A percentile compares a stretch with the other conserved stretches of the same genome.
phyloP scores from a whole-genome alignment of 2,797 vertebrate species.

The Craterocephalus amniculus region DNA sequence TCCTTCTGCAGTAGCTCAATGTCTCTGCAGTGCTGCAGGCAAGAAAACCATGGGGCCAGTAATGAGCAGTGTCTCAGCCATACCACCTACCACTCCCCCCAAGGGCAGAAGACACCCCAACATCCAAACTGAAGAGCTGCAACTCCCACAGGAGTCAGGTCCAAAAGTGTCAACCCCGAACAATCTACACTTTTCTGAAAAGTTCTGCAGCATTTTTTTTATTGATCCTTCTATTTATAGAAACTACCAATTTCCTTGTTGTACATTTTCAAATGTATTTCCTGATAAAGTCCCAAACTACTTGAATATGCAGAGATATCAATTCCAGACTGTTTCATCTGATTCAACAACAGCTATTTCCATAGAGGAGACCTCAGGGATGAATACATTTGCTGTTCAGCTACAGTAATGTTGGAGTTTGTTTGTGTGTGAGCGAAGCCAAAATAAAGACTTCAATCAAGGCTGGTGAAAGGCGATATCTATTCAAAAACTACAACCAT shows the following conservation, averaged over 20 bases:
- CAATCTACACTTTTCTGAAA: slow-evolving; percentile 7
- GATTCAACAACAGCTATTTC: not conserved
- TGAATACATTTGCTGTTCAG: not conserved
- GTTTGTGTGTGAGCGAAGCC: not conserved
- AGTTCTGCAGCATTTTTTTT: not conserved
- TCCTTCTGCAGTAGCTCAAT: slow-evolving; percentile 21
- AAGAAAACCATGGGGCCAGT: slow-evolving; percentile 43
- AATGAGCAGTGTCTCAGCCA: slow-evolving; percentile 55
- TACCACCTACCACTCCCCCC: slow-evolving; percentile 49
- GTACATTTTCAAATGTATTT: not conserved
- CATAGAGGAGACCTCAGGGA: not conserved
- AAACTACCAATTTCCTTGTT: not conserved
- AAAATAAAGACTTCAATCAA: not conserved
- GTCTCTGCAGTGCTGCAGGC: slow-evolving; percentile 51
- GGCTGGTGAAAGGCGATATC: not conserved
- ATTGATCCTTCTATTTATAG: not conserved
- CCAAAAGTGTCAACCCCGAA: not conserved
- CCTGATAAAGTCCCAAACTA: not conserved
- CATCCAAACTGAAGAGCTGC: slow-evolving; percentile 17
- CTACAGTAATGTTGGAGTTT: not conserved
- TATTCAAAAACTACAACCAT: not conserved
- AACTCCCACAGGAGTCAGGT: slow-evolving; percentile 26
- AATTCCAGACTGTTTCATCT: not conserved
- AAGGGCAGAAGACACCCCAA: slow-evolving; percentile 29
- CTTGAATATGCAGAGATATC: not conserved